Evolutionary conservation across 2,888 invertebrate genomes (phyloP), one percentile per base, ranked within the genome.

Genomic region (Aporophyla nigra): DNA sequence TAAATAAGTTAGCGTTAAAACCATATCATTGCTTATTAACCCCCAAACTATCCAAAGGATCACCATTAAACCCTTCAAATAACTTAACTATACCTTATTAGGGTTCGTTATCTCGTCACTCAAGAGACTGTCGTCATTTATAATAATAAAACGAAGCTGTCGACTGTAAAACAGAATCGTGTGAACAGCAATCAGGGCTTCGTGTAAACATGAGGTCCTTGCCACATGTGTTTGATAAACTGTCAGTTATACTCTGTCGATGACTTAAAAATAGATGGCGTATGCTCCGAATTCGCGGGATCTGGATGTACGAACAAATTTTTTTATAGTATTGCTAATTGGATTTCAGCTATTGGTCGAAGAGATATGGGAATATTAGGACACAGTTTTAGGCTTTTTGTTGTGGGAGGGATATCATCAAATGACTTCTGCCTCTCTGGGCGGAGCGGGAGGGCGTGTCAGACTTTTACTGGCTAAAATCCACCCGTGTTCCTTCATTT

Each of bases 121-220:
- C 87, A 88, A 84, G 78, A 68, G 67, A 74, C 68, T 86, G 86
- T 80, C 84, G 86, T 88, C 85, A 85, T 89, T 88, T 86, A 87
- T 86, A 88, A 86, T 87, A 88, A 89, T 88, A 84, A 87, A 90
- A 82, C 74, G 65, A 78, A 76, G 79, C 73, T 67, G 77, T 75
- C 51, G 68, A 71, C 65, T 78, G 67, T 86, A 70, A 80, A 80
- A 62, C 74, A 58, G 74, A 58, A 71, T 86, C 91, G 92, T 92
- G 91, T 91, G 92, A 92, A 92, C 89, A 80, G 86, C 74, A 91
- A 91, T 90, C 91, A 88, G 81, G 85, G 86, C 83, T 79, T 70
- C 70, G 63, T 79, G 78, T 84, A 78, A 87, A 87, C 87, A 89
- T 85, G 73, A 82, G 86, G 71, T 71, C 65, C 69, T 78, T 70